A percentile compares a stretch with the other conserved stretches of the same genome.
These are phyloP conservation scores for Mamestra configurata DNA, from an alignment of 1,140 invertebrate species.

Conservation along the genomic window DNA sequence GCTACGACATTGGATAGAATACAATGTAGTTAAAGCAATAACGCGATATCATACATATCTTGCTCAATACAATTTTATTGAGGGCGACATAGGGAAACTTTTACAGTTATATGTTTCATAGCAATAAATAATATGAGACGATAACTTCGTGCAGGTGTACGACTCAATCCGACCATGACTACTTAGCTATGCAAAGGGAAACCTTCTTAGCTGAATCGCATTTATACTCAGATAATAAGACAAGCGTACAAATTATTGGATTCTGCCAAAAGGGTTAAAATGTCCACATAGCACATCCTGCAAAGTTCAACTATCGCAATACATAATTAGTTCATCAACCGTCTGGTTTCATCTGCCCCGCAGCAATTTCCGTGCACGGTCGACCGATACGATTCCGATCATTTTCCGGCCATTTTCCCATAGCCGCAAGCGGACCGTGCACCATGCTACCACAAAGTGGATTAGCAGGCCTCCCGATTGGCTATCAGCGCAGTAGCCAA, in stretches of 20 bases:
- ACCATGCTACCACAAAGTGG: conserved; percentile 52
- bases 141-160: background rate
- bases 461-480: conserved; percentile 59
- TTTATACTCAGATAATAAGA: background rate
- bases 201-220: background rate
- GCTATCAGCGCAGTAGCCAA: conserved; percentile 40
- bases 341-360: background rate
- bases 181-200: background rate
- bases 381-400: conserved; percentile 42
- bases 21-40: too few species aligned
- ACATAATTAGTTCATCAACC: conserved; percentile 23
- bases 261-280: background rate
- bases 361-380: conserved; percentile 25
- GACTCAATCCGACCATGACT: background rate
- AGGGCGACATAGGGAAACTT: background rate
- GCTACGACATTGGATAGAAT: too few species aligned
- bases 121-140: background rate
- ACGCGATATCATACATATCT: too few species aligned
- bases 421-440: conserved; percentile 42
- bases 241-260: background rate
- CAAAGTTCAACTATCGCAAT: background rate
- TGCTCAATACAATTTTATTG: conserved; percentile 6
- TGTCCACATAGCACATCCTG: background rate
- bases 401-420: conserved; percentile 57
- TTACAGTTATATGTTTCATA: conserved; percentile 16